phyloP scores from a whole-genome alignment of 2,797 vertebrate genomes.

The Arrhamphus sclerolepis region DNA sequence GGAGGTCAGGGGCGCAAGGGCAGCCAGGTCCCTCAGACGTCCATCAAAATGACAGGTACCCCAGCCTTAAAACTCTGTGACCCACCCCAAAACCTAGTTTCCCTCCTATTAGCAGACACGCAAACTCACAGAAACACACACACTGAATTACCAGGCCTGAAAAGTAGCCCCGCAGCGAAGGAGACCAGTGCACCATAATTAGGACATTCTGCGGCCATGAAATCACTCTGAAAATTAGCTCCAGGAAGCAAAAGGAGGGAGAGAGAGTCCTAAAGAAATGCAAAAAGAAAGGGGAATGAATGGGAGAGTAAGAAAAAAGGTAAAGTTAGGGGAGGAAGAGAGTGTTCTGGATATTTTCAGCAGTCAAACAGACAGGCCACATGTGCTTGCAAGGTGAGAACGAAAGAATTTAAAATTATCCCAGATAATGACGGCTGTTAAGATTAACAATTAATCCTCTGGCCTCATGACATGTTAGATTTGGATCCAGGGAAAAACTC shows the following conservation, averaged over 20 bases:
- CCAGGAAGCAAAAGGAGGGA: conserved; percentile 76
- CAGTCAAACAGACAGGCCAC: conserved; percentile 66
- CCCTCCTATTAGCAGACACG: conserved; percentile 60
- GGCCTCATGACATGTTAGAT: conserved; percentile 74
- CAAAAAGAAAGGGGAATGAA: conserved; percentile 45
- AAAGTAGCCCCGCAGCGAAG: conserved; percentile 77
- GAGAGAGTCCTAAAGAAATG: conserved; percentile 64
- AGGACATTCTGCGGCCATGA: conserved; percentile 83
- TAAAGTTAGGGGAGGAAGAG: conserved; percentile 57
- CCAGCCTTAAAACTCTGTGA: conserved; percentile 73
- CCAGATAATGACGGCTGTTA: conserved; percentile 76
- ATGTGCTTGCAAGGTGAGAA: conserved; percentile 64
- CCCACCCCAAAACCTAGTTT: conserved; percentile 64
- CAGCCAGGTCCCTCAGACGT: conserved; percentile 78
- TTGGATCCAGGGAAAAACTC: conserved; percentile 60
- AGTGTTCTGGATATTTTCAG: conserved; percentile 76
- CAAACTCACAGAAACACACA: conserved; percentile 34
- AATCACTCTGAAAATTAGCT: conserved; percentile 82
- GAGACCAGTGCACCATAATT: conserved; percentile 79
- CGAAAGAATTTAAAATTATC: conserved; percentile 68
- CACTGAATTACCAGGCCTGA: conserved; percentile 62
- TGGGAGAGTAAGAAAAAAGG: conserved; percentile 46
- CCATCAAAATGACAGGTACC: conserved; percentile 82
- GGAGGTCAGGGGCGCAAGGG: conserved; percentile 79
- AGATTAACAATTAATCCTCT: conserved; percentile 82